Percentiles rank a stretch among this genome's conserved stretches.
These are phyloP conservation scores for Oreochromis aureus DNA, from an alignment of 2,113 vertebrate species.

Conservation along the genomic window DNA sequence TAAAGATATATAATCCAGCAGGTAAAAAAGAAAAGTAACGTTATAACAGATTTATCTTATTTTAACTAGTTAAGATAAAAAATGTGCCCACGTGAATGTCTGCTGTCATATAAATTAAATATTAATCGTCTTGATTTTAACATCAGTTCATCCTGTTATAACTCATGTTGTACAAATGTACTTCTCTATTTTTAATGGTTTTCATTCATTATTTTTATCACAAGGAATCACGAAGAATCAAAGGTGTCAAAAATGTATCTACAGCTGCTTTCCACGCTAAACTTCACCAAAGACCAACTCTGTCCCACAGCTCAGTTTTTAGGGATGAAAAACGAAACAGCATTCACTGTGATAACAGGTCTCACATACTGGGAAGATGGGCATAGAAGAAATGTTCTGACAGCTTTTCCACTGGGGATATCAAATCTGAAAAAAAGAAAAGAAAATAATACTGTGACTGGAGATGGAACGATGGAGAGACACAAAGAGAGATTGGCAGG, in stretches of 20 bases:
- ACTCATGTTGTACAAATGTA: background rate
- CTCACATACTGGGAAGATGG: background rate
- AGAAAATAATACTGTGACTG: background rate
- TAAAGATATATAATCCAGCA: background rate
- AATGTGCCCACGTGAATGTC: background rate
- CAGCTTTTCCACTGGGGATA: constrained; percentile 12
- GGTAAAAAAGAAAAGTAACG: background rate
- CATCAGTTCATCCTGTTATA: background rate
- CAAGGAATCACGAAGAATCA: background rate
- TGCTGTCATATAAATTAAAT: background rate
- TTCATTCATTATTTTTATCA: background rate
- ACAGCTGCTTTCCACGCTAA: background rate
- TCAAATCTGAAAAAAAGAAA: background rate
- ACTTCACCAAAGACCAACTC: background rate
- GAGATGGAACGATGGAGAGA: background rate
- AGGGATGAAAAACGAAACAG: constrained; percentile 17
- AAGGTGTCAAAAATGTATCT: background rate
- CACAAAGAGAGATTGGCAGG: background rate
- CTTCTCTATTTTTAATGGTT: background rate
- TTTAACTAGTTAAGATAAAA: background rate
- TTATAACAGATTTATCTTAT: background rate
- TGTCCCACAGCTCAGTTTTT: background rate
- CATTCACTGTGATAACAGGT: constrained; percentile 11
- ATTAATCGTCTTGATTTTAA: background rate
- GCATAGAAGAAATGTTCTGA: constrained; percentile 5